Conservation (phyloP, 37 sponge, comb jelly and placozoan species). For the Corticium candelabrum region DNA sequence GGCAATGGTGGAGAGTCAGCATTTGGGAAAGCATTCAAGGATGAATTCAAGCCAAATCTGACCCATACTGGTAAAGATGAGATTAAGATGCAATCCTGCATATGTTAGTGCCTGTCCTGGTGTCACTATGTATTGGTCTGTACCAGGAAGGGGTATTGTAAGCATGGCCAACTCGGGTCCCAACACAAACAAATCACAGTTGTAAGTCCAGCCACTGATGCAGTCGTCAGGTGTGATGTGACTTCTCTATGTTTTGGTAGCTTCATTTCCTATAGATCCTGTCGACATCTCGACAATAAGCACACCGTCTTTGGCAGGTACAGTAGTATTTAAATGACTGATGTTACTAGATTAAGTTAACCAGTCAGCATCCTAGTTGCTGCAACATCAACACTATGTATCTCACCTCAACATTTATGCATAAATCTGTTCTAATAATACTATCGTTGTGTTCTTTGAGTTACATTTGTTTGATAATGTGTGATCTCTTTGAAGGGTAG, state of each 20-base stretch:
- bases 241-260: conserved; percentile 12
- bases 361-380: not conserved
- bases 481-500: conserved; percentile 34
- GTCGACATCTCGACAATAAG: conserved; percentile 84
- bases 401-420: not conserved
- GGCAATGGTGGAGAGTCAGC: conserved; percentile 84
- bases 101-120: not conserved
- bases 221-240: too few species aligned
- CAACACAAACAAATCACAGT: conserved; percentile 84
- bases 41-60: conserved; percentile 90
- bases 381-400: too few species aligned
- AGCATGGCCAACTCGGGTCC: conserved; percentile 94
- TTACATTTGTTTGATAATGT: not conserved
- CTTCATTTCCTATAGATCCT: conserved; percentile 88
- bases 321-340: not conserved
- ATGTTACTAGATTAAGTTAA: not conserved
- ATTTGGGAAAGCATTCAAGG: conserved; percentile 75
- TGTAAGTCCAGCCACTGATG: conserved; percentile 30
- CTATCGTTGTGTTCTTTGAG: conserved; percentile 3
- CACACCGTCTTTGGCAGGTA: conserved; percentile 90
- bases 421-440: not conserved
- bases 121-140: not conserved
- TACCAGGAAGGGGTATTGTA: conserved; percentile 71
- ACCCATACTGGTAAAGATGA: conserved; percentile 51
- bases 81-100: too few species aligned